These are phyloP conservation scores for Synergus laeviventris DNA, from an alignment of 2,888 invertebrate species.

Conservation along the genomic window DNA sequence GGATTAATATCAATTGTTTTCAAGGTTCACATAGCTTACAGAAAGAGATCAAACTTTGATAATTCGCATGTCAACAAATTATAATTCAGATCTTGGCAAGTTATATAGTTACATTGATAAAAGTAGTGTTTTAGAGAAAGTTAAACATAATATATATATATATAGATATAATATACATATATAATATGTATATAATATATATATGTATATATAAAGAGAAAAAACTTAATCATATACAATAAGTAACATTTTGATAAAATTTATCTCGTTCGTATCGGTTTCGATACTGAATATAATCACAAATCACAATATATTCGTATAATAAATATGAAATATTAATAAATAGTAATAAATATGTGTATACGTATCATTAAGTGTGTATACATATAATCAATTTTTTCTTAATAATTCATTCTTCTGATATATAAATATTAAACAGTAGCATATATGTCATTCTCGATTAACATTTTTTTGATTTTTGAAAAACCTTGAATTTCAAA, in stretches of 20 bases:
- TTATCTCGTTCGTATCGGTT: slow-evolving; percentile 56
- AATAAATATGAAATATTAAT: slow-evolving; percentile 42
- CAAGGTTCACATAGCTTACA: background rate
- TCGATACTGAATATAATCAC: slow-evolving; percentile 59
- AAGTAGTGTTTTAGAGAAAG: slow-evolving; percentile 42
- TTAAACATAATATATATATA: slow-evolving; percentile 36
- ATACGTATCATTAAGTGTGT: slow-evolving; percentile 46
- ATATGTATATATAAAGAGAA: slow-evolving; percentile 53
- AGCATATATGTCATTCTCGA: too few relatives aligned
- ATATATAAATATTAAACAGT: too few relatives aligned
- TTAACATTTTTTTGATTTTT: too few relatives aligned
- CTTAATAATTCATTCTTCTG: slow-evolving; percentile 37
- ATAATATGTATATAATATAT: too few relatives aligned
- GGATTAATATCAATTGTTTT: slow-evolving; percentile 21
- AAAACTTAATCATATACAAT: slow-evolving; percentile 51
- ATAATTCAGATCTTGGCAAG: slow-evolving; percentile 45
- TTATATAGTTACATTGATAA: slow-evolving; percentile 54
- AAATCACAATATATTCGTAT: slow-evolving; percentile 62
- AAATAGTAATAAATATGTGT: slow-evolving; percentile 49
- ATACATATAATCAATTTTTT: slow-evolving; percentile 49
- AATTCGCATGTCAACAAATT: slow-evolving; percentile 47
- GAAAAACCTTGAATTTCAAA: too few relatives aligned
- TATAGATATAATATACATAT: slow-evolving; percentile 41
- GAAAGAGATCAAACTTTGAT: slow-evolving; percentile 39
- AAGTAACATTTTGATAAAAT: slow-evolving; percentile 57